Conservation (phyloP, 2,888 invertebrate genomes). For the Amiota communis region DNA sequence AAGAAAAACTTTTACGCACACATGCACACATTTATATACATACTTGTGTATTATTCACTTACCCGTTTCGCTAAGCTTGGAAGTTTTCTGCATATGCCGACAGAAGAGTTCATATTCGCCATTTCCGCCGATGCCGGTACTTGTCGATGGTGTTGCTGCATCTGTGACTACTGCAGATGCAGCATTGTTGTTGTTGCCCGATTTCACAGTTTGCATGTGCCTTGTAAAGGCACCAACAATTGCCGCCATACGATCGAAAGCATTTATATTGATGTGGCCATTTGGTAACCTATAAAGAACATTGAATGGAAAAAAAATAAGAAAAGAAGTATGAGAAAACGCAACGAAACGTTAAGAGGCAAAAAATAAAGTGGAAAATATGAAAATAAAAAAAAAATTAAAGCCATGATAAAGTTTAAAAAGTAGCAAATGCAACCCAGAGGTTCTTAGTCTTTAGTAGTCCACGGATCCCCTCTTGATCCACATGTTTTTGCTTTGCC, state of each 20-base stretch:
- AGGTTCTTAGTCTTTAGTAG: no score
- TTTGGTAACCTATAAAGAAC: slow-evolving; percentile 79
- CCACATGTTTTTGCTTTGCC: no score
- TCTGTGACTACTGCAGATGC: slow-evolving; percentile 20
- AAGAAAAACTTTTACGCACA: slow-evolving; percentile 45
- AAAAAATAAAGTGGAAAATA: not conserved
- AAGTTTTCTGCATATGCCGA: slow-evolving; percentile 71
- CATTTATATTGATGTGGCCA: slow-evolving; percentile 86
- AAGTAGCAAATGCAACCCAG: no score
- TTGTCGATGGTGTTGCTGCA: slow-evolving; percentile 21
- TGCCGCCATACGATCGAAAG: slow-evolving; percentile 73
- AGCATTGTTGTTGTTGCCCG: slow-evolving; percentile 20
- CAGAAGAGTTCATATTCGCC: slow-evolving; percentile 71
- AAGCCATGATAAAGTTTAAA: not conserved
- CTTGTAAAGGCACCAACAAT: slow-evolving; percentile 73
- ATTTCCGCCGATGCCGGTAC: slow-evolving; percentile 49
- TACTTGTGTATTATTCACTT: slow-evolving; percentile 55
- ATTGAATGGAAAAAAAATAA: not conserved
- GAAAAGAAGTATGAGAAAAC: slow-evolving; percentile 14
- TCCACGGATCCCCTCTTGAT: no score
- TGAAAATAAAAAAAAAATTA: slow-evolving; percentile 22
- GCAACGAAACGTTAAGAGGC: slow-evolving; percentile 4
- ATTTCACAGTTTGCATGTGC: slow-evolving; percentile 72
- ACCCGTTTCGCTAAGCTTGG: slow-evolving; percentile 72
- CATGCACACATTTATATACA: slow-evolving; percentile 35